A percentile compares a stretch with the other conserved stretches of the same genome.
phyloP scores from a whole-genome alignment of 23 tunicate genomes.

The Trididemnum clinides region DNA sequence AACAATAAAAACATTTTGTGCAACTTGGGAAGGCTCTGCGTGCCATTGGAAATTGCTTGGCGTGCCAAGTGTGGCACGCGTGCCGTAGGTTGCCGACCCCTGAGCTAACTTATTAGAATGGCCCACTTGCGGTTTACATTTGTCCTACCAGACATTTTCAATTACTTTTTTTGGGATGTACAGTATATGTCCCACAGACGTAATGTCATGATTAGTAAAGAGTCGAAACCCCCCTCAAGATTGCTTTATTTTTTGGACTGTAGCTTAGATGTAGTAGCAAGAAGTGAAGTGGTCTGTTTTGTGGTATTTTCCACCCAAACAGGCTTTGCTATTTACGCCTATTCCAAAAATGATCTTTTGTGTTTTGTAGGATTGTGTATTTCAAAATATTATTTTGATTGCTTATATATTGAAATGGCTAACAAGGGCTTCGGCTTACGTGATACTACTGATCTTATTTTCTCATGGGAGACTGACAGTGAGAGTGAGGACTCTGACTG shows the following conservation, averaged over 20 bases:
- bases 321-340: slow-evolving; percentile 14
- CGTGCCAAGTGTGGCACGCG: too few species aligned
- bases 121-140: slow-evolving; percentile 21
- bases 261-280: slow-evolving; percentile 21
- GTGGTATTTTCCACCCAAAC: slow-evolving; percentile 18
- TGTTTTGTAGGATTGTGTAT: slow-evolving; percentile 16
- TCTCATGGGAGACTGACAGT: slow-evolving; percentile 27
- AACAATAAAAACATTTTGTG: too few species aligned
- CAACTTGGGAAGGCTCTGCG: too few species aligned
- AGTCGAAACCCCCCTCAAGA: slow-evolving; percentile 24
- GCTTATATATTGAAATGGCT: slow-evolving; percentile 20
- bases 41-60: too few species aligned
- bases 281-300: slow-evolving; percentile 10
- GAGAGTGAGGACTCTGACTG: slow-evolving; percentile 21
- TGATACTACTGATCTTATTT: slow-evolving; percentile 14
- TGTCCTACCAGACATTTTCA: slow-evolving; percentile 15
- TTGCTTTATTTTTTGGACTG: slow-evolving; percentile 18
- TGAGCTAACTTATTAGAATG: too few species aligned
- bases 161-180: slow-evolving; percentile 19
- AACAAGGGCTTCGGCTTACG: slow-evolving; percentile 11
- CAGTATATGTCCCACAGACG: slow-evolving; percentile 23
- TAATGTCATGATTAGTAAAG: slow-evolving; percentile 14
- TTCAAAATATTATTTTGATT: slow-evolving; percentile 16
- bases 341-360: slow-evolving; percentile 15
- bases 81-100: too few species aligned